Base-by-base conservation (phyloP, 2,797 vertebrate species). In the Hippoglossus hippoglossus region DNA sequence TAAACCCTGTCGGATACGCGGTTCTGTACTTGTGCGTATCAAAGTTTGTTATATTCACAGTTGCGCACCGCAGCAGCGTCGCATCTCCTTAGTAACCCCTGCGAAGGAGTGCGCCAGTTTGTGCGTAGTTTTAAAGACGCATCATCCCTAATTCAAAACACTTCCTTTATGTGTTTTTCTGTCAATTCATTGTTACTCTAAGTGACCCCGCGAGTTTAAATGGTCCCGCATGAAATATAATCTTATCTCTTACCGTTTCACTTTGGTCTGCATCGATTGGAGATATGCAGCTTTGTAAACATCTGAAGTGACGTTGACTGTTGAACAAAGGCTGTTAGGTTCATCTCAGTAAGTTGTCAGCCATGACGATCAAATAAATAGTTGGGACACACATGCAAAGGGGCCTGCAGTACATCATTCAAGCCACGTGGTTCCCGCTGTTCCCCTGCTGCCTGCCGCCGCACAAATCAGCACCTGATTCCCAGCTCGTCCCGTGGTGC, bases 71-170 rank as follows among this genome's bases (percentile, higher is more conserved):
- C 70, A 44, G 56, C 95, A 94, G 96, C 96, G 95, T 91, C 89
- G 63, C 52, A 94, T 98, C 93, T 82, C 95, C 96, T 92, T 94
- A 95, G 97, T 87, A 92, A 98, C 96, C 87, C 87, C 89, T 88
- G 87, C 88, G 92, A 89, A 88, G 90, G 74, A 63, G 82, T 86
- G 86, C 88, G 88, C 87, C 52, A 24, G 12, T 39, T 39, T 39
- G 36, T 39, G 36, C 11, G 10, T 19, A 19, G 4, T 19, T 19
- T 46, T 46, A 46, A 46, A 46, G 44, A 19, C 18, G 44, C 44
- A 46, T 46, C 44, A 46, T 13, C 44, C 47, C 49, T 22, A 36
- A 39, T 25, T 0, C 25, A 63, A 56, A 55, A 6, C 44, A 46
- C 44, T 49, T 49, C 19, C 47, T 4, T 4, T 6, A 62, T 11